These are phyloP conservation scores for Phocoena phocoena DNA, from an alignment of 2,113 vertebrate species.

Conservation along the genomic window DNA sequence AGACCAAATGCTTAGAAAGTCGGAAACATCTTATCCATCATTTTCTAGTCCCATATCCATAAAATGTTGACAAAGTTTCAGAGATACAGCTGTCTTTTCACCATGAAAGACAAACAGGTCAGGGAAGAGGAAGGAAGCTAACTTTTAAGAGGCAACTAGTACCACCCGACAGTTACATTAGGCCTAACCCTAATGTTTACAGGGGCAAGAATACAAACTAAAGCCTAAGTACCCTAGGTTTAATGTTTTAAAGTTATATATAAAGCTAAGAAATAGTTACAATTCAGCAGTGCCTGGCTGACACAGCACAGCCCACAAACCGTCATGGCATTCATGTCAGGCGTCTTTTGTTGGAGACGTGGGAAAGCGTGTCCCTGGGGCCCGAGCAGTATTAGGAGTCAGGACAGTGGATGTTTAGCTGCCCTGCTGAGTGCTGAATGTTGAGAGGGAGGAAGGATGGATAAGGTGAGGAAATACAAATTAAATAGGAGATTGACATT, in stretches of 20 bases:
- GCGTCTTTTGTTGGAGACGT: slow-evolving; percentile 29
- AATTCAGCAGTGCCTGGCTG: background rate
- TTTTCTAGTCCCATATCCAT: background rate
- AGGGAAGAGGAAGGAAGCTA: background rate
- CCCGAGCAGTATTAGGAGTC: background rate
- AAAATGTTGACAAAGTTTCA: background rate
- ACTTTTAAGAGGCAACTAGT: background rate
- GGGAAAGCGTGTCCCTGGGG: background rate
- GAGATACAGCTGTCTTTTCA: background rate
- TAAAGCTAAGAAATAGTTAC: background rate
- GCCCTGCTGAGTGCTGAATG: background rate
- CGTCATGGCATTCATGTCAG: background rate
- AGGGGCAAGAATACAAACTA: background rate
- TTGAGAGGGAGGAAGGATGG: background rate
- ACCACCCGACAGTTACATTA: background rate
- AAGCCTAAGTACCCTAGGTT: background rate
- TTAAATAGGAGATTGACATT: background rate
- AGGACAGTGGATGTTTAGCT: background rate
- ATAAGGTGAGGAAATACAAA: background rate
- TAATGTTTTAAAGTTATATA: background rate
- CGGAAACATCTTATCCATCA: background rate
- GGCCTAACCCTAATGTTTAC: background rate
- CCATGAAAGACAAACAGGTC: background rate
- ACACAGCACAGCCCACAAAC: background rate
- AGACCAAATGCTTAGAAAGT: background rate